A percentile compares a stretch with the other conserved stretches of the same genome.
phyloP scores from a whole-genome alignment of 2,797 vertebrate genomes.

The Limosa lapponica region DNA sequence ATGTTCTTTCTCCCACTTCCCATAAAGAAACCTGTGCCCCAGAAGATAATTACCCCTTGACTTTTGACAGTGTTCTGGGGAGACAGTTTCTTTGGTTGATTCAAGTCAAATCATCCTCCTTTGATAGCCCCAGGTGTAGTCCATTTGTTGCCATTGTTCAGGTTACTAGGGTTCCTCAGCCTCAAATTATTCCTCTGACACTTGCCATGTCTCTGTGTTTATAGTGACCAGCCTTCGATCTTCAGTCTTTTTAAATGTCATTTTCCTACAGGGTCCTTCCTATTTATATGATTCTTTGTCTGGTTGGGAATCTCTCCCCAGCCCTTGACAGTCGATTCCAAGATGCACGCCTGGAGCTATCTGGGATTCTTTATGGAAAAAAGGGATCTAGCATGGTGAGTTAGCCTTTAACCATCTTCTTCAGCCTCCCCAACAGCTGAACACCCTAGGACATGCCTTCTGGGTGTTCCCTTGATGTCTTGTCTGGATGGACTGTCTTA shows the following conservation, averaged over 20 bases:
- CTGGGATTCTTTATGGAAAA: conserved; percentile 59
- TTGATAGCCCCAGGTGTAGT: not conserved
- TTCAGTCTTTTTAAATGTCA: not conserved
- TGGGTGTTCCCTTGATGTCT: not conserved
- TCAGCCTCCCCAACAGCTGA: not conserved
- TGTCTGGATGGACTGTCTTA: not conserved
- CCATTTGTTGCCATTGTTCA: not conserved
- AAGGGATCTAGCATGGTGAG: conserved; percentile 65
- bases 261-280: conserved; percentile 70
- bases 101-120: not conserved
- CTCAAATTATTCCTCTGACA: not conserved
- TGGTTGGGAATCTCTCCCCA: conserved; percentile 76
- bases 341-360: conserved; percentile 66
- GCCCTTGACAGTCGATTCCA: conserved; percentile 76
- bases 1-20: not conserved
- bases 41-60: not conserved
- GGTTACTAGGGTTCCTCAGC: not conserved
- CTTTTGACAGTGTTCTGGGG: not conserved
- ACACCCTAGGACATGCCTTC: not conserved
- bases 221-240: not conserved
- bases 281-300: conserved; percentile 77
- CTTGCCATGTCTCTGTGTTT: not conserved
- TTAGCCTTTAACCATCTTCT: not conserved
- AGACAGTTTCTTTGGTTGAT: not conserved
- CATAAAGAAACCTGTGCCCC: not conserved